A percentile compares a stretch with the other conserved stretches of the same genome.
Conservation (phyloP, 2,888 invertebrate genomes). For the Bembecia ichneumoniformis region DNA sequence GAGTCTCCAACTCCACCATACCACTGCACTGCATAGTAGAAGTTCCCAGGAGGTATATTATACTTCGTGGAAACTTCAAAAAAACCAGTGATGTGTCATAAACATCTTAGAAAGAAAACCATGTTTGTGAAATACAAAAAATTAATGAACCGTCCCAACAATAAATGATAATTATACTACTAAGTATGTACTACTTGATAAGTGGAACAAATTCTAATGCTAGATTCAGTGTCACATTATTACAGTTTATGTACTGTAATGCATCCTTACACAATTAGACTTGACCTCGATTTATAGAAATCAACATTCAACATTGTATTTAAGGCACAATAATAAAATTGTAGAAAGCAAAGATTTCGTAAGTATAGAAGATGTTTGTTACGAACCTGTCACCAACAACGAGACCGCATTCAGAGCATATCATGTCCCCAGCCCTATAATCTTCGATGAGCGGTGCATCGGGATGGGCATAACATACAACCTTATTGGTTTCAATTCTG, state of each 20-base stretch:
- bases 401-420: slow-evolving; percentile 99
- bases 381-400: slow-evolving; percentile 97
- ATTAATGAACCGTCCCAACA: no score
- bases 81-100: no score
- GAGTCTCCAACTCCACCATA: no score
- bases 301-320: slow-evolving; percentile 27
- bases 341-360: slow-evolving; percentile 36
- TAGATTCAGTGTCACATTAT: neutral
- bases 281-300: slow-evolving; percentile 33
- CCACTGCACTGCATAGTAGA: no score
- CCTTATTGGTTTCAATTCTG: slow-evolving; percentile 81
- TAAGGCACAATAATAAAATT: slow-evolving; percentile 19
- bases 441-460: slow-evolving; percentile 97
- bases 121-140: no score
- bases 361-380: slow-evolving; percentile 13
- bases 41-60: no score
- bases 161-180: no score
- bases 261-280: slow-evolving; percentile 4
- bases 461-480: slow-evolving; percentile 94
- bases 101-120: no score
- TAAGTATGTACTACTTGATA: no score
- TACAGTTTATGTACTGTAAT: neutral
- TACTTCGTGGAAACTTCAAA: no score
- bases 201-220: no score
- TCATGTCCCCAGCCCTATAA: slow-evolving; percentile 98